phyloP scores from a whole-genome alignment of 1,140 invertebrate genomes.

The Gonioctena quinquepunctata region DNA sequence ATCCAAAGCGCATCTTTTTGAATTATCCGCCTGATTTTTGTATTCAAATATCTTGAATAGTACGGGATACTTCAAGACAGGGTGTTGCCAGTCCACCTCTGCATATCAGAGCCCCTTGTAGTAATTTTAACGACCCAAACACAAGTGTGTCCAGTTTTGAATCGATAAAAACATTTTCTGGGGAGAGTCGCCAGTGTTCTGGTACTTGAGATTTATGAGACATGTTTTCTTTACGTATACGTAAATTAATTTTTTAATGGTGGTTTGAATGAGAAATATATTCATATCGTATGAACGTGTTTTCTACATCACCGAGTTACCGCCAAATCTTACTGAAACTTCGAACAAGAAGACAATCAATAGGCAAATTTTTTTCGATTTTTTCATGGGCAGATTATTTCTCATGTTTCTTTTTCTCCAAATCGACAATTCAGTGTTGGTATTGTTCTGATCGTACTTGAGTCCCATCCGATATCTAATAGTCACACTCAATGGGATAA shows the following conservation, averaged over 20 bases:
- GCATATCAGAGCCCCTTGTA: not conserved
- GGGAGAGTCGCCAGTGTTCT: not conserved
- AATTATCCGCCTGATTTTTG: too few species aligned
- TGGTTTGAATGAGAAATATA: not conserved
- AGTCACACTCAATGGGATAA: too few species aligned
- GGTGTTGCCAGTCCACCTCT: not conserved
- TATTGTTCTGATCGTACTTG: too few species aligned
- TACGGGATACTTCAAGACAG: too few species aligned
- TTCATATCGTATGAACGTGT: not conserved
- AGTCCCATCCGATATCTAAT: too few species aligned
- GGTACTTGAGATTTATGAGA: not conserved
- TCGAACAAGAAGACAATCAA: too few species aligned
- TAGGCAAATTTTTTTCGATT: too few species aligned
- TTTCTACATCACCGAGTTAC: not conserved
- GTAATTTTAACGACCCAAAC: not conserved
- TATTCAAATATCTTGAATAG: too few species aligned
- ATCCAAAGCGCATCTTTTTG: too few species aligned
- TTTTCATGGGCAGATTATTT: too few species aligned
- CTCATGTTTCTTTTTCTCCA: too few species aligned
- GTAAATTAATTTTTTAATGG: not conserved
- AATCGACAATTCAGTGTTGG: too few species aligned
- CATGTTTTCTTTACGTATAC: not conserved
- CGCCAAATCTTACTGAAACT: not conserved
- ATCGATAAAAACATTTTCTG: not conserved
- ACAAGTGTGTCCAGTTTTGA: not conserved